Evolutionary conservation across 2,888 invertebrate genomes (phyloP).

Genomic region (Phalera bucephala): DNA sequence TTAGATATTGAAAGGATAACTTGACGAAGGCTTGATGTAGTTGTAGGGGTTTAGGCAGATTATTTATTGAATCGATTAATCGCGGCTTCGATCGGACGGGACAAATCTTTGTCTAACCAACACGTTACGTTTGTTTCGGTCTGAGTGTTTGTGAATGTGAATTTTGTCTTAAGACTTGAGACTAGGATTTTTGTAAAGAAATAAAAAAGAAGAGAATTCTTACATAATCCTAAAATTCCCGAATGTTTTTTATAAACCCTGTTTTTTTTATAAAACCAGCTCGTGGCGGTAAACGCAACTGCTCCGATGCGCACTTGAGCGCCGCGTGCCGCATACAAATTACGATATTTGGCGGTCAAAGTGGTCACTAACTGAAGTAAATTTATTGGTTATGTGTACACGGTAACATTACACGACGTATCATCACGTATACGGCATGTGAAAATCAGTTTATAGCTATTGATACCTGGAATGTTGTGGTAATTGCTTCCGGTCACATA

Average conservation of each 20-base stretch:
- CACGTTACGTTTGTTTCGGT: too few species aligned
- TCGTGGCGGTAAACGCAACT: constrained; percentile 42
- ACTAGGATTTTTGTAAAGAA: too few species aligned
- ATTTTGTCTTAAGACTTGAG: too few species aligned
- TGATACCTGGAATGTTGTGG: constrained; percentile 61
- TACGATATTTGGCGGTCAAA: constrained; percentile 68
- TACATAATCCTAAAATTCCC: constrained; percentile 2
- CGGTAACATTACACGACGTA: constrained; percentile 46
- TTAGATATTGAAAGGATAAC: too few species aligned
- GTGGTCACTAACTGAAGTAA: constrained; percentile 53
- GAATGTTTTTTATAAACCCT: constrained; percentile 9
- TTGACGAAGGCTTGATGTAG: too few species aligned
- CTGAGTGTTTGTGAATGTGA: too few species aligned
- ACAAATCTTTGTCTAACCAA: too few species aligned
- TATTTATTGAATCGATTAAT: too few species aligned
- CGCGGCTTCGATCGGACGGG: too few species aligned
- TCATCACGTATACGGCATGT: constrained; percentile 63
- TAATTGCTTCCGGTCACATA: constrained; percentile 73
- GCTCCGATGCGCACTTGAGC: constrained; percentile 44
- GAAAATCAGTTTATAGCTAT: constrained; percentile 64
- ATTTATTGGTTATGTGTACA: constrained; percentile 52
- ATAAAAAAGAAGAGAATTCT: too few species aligned
- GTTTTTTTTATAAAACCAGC: constrained; percentile 21
- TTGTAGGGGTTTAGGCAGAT: too few species aligned
- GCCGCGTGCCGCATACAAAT: constrained; percentile 61